phyloP scores from a whole-genome alignment of 1,140 invertebrate species.

The Drosophila albomicans region DNA sequence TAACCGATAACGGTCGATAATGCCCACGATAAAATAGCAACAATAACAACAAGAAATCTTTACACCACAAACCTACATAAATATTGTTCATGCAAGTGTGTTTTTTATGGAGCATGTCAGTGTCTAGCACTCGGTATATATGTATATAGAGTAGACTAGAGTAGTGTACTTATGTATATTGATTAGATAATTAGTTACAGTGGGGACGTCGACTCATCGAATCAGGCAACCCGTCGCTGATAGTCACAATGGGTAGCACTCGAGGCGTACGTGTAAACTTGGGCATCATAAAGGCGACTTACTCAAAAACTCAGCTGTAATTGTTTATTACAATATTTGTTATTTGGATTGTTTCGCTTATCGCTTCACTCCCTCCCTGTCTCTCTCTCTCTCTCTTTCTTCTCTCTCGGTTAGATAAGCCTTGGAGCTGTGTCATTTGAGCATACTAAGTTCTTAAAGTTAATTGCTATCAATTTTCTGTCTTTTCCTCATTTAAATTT shows the following conservation, averaged over 20 bases:
- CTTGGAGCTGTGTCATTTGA: conserved; percentile 23
- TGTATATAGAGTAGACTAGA: too few species aligned
- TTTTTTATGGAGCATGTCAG: conserved; percentile 25
- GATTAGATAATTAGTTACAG: conserved; percentile 47
- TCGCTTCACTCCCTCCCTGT: background rate
- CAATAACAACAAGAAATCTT: conserved; percentile 39
- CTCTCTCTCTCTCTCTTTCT: background rate
- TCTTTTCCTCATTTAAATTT: conserved; percentile 23
- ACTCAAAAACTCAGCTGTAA: conserved; percentile 15
- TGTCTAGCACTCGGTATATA: background rate
- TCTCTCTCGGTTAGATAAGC: conserved; percentile 9
- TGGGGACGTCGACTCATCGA: conserved; percentile 24
- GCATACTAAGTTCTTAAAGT: conserved; percentile 4
- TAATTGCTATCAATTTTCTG: conserved; percentile 3
- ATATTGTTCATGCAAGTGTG: background rate
- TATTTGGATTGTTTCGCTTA: conserved; percentile 10
- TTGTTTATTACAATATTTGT: conserved; percentile 18
- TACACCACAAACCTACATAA: conserved; percentile 12
- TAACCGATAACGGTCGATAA: conserved; percentile 52
- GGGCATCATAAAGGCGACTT: conserved; percentile 6
- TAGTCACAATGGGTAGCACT: conserved; percentile 16
- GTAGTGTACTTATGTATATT: too few species aligned
- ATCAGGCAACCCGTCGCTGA: conserved; percentile 30
- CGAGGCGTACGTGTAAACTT: conserved; percentile 26
- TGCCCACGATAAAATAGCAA: conserved; percentile 41